Percentiles rank a stretch among this genome's conserved stretches.
phyloP scores from a whole-genome alignment of 2,113 vertebrate genomes.

The Athene cunicularia region DNA sequence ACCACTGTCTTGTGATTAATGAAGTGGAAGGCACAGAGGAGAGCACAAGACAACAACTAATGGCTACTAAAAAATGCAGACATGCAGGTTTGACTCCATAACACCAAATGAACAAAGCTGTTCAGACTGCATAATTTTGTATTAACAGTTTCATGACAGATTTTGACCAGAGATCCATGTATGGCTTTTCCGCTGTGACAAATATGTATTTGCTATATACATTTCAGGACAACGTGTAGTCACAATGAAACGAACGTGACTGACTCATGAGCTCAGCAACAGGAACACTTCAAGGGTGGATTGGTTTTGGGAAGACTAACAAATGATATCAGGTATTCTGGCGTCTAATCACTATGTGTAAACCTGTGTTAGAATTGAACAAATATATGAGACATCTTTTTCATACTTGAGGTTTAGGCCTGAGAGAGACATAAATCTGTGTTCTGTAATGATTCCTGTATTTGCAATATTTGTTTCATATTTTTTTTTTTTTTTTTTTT shows the following conservation, averaged over 20 bases:
- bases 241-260: background rate
- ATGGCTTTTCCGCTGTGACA: background rate
- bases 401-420: background rate
- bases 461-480: background rate
- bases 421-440: background rate
- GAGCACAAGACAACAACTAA: background rate
- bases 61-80: constrained; percentile 8
- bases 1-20: constrained; percentile 14
- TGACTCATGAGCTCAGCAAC: background rate
- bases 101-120: background rate
- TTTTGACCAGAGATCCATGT: background rate
- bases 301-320: background rate
- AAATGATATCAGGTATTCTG: background rate
- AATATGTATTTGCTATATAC: background rate
- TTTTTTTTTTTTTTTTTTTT: background rate
- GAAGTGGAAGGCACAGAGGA: background rate
- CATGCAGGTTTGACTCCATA: background rate
- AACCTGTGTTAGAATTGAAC: background rate
- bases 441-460: background rate
- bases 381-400: background rate
- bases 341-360: background rate
- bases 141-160: background rate
- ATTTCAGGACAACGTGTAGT: background rate
- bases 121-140: background rate
- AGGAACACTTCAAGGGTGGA: background rate